Percentiles rank a stretch among this genome's conserved stretches.
Evolutionary conservation across 1,140 invertebrate genomes (phyloP).

Genomic region (Drosophila seguyi): DNA sequence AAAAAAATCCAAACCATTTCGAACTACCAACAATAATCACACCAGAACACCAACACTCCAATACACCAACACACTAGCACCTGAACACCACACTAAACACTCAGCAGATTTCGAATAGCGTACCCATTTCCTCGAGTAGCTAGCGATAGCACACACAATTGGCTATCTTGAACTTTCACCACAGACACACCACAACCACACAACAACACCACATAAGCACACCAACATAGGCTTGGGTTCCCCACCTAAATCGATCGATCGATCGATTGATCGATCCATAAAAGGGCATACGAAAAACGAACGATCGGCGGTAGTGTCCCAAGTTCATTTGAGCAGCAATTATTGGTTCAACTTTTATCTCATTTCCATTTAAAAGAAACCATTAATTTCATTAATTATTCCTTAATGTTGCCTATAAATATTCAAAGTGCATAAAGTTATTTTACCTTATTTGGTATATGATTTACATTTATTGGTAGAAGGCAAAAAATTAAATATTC

Average conservation of each 20-base stretch:
- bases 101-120: conserved; percentile 31
- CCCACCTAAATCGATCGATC: conserved; percentile 5
- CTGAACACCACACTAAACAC: conserved; percentile 13
- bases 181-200: conserved; percentile 18
- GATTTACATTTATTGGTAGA: too few species aligned
- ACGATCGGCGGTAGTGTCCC: conserved; percentile 38
- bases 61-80: conserved; percentile 25
- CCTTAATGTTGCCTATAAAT: background rate
- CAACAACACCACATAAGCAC: conserved; percentile 15
- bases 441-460: background rate
- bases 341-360: conserved; percentile 18
- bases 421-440: background rate
- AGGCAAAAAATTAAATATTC: background rate
- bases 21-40: conserved; percentile 34
- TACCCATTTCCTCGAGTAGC: conserved; percentile 25
- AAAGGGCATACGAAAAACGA: conserved; percentile 66
- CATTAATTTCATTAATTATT: background rate
- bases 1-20: conserved; percentile 35
- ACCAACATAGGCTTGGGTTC: conserved; percentile 25
- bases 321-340: conserved; percentile 68
- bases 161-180: conserved; percentile 52
- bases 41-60: conserved; percentile 13
- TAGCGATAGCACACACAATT: conserved; percentile 45
- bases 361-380: background rate
- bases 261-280: conserved; percentile 13